phyloP scores from a whole-genome alignment of 1,140 invertebrate genomes.

The Zaprionus taronus region DNA sequence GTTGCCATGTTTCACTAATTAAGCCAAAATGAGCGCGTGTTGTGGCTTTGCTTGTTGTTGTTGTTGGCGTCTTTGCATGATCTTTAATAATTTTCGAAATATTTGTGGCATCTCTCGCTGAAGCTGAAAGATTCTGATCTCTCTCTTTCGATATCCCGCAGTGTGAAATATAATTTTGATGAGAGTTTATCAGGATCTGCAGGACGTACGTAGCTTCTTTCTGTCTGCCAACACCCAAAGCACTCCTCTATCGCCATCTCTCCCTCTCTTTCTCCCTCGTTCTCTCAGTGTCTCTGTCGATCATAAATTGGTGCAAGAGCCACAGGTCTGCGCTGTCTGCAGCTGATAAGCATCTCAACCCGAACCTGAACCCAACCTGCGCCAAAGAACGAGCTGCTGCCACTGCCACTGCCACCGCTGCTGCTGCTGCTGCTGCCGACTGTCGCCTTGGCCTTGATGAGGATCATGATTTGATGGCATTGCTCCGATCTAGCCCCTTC shows the following conservation, averaged over 20 bases:
- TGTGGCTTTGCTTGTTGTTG: slow-evolving; percentile 32
- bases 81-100: slow-evolving; percentile 82
- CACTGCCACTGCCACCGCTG: slow-evolving; percentile 19
- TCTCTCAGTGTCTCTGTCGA: slow-evolving; percentile 64
- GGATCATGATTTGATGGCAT: slow-evolving; percentile 62
- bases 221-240: slow-evolving; percentile 63
- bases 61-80: slow-evolving; percentile 66
- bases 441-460: slow-evolving; percentile 61
- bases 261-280: slow-evolving; percentile 10
- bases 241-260: slow-evolving; percentile 14
- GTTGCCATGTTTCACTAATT: slow-evolving; percentile 79
- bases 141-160: slow-evolving; percentile 65
- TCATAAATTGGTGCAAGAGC: slow-evolving; percentile 78
- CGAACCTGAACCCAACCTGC: slow-evolving; percentile 23
- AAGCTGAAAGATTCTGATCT: slow-evolving; percentile 64
- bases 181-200: slow-evolving; percentile 75
- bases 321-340: slow-evolving; percentile 47
- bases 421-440: slow-evolving; percentile 49
- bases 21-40: slow-evolving; percentile 79
- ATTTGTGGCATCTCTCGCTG: slow-evolving; percentile 60
- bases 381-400: slow-evolving; percentile 30
- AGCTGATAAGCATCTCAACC: slow-evolving; percentile 74
- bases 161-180: slow-evolving; percentile 82
- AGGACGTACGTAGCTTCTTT: slow-evolving; percentile 19
- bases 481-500: slow-evolving; percentile 13